These are phyloP conservation scores for Loripinus fragilis DNA, from an alignment of 2,888 invertebrate genomes.

Conservation along the genomic window DNA sequence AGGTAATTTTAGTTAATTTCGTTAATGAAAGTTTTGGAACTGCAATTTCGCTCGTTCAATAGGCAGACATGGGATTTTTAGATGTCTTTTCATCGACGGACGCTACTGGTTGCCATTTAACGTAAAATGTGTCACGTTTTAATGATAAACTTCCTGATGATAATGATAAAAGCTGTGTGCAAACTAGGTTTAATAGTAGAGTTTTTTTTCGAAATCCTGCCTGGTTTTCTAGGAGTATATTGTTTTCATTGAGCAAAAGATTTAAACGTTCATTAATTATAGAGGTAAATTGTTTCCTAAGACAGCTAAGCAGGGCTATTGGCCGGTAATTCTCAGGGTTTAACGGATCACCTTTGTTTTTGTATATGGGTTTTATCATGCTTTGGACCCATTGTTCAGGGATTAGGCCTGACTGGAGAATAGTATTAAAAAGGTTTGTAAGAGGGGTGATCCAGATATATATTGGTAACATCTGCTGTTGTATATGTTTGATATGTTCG, in stretches of 20 bases:
- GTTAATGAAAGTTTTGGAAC: too few species aligned
- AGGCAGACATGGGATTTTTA: too few species aligned
- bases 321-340: conserved; percentile 44
- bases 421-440: conserved; percentile 39
- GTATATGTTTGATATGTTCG: conserved; percentile 44
- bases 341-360: conserved; percentile 28
- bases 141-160: too few species aligned
- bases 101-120: too few species aligned
- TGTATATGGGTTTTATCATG: conserved; percentile 38
- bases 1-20: too few species aligned
- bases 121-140: too few species aligned
- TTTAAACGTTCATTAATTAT: conserved; percentile 37
- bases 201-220: conserved; percentile 43
- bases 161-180: too few species aligned
- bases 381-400: conserved; percentile 37
- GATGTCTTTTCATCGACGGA: too few species aligned
- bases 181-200: conserved; percentile 30
- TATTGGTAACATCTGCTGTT: conserved; percentile 14
- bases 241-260: conserved; percentile 25
- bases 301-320: conserved; percentile 42
- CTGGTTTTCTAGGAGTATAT: conserved; percentile 45
- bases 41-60: too few species aligned
- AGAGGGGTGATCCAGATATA: too few species aligned
- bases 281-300: conserved; percentile 42
- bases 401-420: conserved; percentile 30